A percentile compares a stretch with the other conserved stretches of the same genome.
Conservation (phyloP, 2,797 vertebrate genomes). For the Neosilurus mollespiculum region DNA sequence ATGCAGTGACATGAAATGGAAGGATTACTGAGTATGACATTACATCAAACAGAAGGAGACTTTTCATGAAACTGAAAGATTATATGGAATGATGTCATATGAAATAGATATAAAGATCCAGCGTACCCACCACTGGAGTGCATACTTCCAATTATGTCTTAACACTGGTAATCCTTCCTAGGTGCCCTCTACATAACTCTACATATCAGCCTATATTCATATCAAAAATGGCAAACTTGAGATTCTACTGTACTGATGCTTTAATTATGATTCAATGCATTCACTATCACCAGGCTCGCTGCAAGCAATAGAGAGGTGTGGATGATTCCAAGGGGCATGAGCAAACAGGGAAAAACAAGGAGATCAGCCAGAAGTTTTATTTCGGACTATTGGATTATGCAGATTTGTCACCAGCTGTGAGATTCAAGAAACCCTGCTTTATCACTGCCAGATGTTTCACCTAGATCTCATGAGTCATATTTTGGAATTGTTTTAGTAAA, state of each 20-base stretch:
- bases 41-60: background rate
- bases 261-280: background rate
- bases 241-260: background rate
- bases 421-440: background rate
- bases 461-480: background rate
- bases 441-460: background rate
- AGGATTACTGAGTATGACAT: background rate
- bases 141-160: background rate
- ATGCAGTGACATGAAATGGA: background rate
- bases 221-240: background rate
- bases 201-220: background rate
- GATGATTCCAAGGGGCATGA: background rate
- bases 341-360: background rate
- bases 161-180: background rate
- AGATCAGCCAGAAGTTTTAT: background rate
- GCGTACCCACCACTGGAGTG: no score
- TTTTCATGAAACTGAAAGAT: background rate
- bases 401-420: slow-evolving; percentile 3
- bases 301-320: background rate
- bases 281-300: no score
- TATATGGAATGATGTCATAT: background rate
- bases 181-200: background rate
- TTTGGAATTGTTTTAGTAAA: background rate
- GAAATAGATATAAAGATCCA: background rate
- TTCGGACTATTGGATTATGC: background rate